Evolutionary conservation across 2,888 invertebrate genomes (phyloP).

Genomic region (Eristalis arbustorum): DNA sequence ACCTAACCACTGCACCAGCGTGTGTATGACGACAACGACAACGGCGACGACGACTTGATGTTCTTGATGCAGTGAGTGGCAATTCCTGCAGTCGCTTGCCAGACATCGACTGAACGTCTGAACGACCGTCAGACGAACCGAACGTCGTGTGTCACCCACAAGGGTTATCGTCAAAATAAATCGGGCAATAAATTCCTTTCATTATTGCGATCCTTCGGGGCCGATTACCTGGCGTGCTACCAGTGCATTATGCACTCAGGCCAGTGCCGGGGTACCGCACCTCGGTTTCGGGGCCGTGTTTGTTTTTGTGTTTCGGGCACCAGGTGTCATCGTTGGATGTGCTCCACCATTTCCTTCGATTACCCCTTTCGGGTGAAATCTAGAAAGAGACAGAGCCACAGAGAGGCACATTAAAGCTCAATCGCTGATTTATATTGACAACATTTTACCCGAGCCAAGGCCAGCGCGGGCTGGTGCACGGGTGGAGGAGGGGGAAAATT

Average conservation of each 20-base stretch:
- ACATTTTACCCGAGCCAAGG: constrained; percentile 22
- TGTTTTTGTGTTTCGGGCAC: constrained; percentile 16
- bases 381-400: neutral
- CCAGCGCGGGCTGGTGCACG: neutral
- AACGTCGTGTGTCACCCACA: constrained; percentile 20
- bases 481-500: constrained; percentile 21
- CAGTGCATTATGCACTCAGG: constrained; percentile 42
- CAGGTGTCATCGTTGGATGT: constrained; percentile 41
- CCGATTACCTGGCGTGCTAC: constrained; percentile 43
- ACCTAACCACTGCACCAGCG: neutral
- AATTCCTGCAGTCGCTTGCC: constrained; percentile 1
- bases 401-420: constrained; percentile 49
- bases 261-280: neutral
- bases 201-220: constrained; percentile 36
- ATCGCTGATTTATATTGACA: constrained; percentile 61
- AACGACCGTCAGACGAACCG: neutral
- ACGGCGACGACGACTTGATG: neutral
- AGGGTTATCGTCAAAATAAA: constrained; percentile 46
- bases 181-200: constrained; percentile 43
- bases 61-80: neutral
- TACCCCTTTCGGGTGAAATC: constrained; percentile 8
- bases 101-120: neutral
- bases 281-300: neutral
- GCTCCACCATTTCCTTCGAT: neutral
- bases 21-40: neutral